These are phyloP conservation scores for Stegophylla sp. DNA, from an alignment of 2,888 invertebrate species.

Conservation along the genomic window DNA sequence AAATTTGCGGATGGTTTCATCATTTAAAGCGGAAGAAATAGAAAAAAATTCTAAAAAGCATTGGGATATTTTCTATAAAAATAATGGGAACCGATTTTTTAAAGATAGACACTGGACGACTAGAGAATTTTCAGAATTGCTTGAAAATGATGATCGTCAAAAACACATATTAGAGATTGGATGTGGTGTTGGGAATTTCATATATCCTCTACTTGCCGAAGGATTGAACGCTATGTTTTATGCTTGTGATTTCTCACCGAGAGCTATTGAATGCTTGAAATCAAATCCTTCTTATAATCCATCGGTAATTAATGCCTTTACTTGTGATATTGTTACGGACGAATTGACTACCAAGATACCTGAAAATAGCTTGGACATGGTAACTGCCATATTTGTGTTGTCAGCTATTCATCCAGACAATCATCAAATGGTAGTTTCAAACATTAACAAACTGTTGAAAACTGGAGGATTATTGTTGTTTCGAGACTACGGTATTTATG, in stretches of 20 bases:
- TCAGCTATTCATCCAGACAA: slow-evolving; percentile 91
- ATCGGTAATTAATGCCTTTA: slow-evolving; percentile 77
- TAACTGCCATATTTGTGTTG: slow-evolving; percentile 91
- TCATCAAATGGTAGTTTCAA: slow-evolving; percentile 72
- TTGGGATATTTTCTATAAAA: slow-evolving; percentile 96
- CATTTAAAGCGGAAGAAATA: slow-evolving; percentile 77
- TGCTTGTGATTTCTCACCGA: slow-evolving; percentile 91
- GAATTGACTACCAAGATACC: slow-evolving; percentile 67
- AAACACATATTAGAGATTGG: slow-evolving; percentile 79
- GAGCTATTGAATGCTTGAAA: slow-evolving; percentile 87
- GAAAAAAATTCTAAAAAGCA: slow-evolving; percentile 85
- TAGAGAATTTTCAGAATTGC: slow-evolving; percentile 86
- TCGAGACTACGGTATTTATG: slow-evolving; percentile 92
- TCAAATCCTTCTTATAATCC: slow-evolving; percentile 72
- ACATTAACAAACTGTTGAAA: slow-evolving; percentile 73
- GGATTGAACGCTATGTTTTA: slow-evolving; percentile 78
- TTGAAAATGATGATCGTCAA: slow-evolving; percentile 69
- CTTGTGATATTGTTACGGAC: slow-evolving; percentile 81
- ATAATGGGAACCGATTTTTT: slow-evolving; percentile 92
- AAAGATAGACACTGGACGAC: slow-evolving; percentile 97
- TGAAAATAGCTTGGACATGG: slow-evolving; percentile 73
- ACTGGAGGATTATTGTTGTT: slow-evolving; percentile 84
- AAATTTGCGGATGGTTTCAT: slow-evolving; percentile 74
- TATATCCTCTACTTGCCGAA: slow-evolving; percentile 83
- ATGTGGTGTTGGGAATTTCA: slow-evolving; percentile 96